Base-by-base conservation (phyloP, 2,888 invertebrate genomes). In the Petrolisthes cinctipes region DNA sequence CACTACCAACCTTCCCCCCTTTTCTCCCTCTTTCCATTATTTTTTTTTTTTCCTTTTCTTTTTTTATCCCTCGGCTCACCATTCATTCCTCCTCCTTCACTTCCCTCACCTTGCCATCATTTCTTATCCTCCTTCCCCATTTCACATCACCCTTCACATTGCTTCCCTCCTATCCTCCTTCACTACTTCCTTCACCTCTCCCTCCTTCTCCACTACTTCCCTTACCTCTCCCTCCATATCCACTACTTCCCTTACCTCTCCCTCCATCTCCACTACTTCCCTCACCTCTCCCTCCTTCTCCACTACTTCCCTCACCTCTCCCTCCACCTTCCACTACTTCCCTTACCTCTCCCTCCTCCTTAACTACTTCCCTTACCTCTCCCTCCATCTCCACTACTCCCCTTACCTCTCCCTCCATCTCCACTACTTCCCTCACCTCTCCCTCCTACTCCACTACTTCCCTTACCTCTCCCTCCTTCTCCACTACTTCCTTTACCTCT, bases 231-330 rank as follows among this genome's bases (percentile, higher is more conserved):
- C 23, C 81, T 61, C 23, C 61, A 20, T 57, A 57, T 81, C 80
- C 37, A 61, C 81, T 81, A 57, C 61, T 61, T 81, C 61, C 61
- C 54, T 23, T 61, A 51, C 61, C 57, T 61, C 81, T 57, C 57
- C 54, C n/a, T n/a, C n/a, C n/a, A n/a, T n/a, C 81, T 37, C 66
- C 56, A 53, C 37, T 14, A 7, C 81, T 57, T 11, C 11, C 37
- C 56, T 56, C 56, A 54, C 56, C 80, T 80, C 80, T 80, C 80
- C 56, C 80, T n/a, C 57, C 56, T 20, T 57, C 57, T n/a, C 79
- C 17, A 51, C 11, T n/a, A 17, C 79, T 79, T 20, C 7, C 54
- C n/a, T 56, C 20, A 51, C 56, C n/a, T 57, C 54, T 57, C 56
- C 7, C n/a, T 54, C 53, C 4, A 51, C 4, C 4, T 79, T 54